Conservation (phyloP, 2,797 vertebrate species). For the Heteromormyrus szaboi region DNA sequence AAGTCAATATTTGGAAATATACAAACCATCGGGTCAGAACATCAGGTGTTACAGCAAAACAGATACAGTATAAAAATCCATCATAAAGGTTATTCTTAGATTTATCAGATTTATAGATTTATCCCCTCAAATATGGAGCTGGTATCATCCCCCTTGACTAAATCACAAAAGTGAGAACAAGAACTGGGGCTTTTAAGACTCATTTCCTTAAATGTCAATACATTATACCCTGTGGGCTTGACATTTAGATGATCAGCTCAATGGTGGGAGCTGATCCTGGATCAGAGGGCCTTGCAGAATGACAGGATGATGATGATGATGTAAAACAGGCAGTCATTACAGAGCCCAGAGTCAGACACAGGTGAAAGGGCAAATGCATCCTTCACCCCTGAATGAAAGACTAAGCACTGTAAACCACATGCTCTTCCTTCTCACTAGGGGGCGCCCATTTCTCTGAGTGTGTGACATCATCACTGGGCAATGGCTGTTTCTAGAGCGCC, state of each 20-base stretch:
- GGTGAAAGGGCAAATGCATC: neutral
- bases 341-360: neutral
- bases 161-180: neutral
- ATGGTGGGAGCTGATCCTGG: neutral
- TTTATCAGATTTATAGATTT: neutral
- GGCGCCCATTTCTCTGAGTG: neutral
- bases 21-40: neutral
- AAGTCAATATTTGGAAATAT: neutral
- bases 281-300: neutral
- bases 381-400: neutral
- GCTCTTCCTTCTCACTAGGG: neutral
- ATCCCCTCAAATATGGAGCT: neutral
- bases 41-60: neutral
- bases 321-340: neutral
- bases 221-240: neutral
- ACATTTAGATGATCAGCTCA: neutral
- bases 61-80: neutral
- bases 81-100: neutral
- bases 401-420: neutral
- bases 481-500: neutral
- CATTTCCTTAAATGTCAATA: neutral
- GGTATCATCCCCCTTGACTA: neutral
- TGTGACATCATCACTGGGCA: neutral
- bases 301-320: neutral
- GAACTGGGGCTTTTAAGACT: neutral